These are phyloP conservation scores for Alca torda DNA, from an alignment of 2,797 vertebrate genomes.

Conservation along the genomic window DNA sequence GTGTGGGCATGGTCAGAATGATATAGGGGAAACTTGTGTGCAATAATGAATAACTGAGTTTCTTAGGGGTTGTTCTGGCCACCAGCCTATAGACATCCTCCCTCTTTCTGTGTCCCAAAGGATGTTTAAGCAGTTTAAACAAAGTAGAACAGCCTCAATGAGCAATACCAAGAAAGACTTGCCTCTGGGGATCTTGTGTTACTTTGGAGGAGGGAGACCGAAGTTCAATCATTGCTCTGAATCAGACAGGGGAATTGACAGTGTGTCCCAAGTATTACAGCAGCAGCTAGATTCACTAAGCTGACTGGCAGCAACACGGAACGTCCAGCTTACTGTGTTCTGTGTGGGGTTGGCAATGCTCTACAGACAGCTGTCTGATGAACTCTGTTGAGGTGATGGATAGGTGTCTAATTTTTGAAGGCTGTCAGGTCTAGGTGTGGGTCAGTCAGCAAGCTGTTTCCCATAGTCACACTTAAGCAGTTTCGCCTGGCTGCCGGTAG, in stretches of 20 bases:
- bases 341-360: not conserved
- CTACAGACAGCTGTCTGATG: not conserved
- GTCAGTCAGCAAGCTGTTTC: not conserved
- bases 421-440: not conserved
- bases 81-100: not conserved
- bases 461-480: not conserved
- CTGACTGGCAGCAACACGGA: not conserved
- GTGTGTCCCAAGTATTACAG: not conserved
- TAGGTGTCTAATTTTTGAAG: not conserved
- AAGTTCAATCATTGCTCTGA: not conserved
- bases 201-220: not conserved
- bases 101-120: not conserved
- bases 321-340: not conserved
- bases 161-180: not conserved
- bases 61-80: not conserved
- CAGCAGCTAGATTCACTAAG: not conserved
- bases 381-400: not conserved
- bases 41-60: not conserved
- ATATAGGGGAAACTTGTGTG: not conserved
- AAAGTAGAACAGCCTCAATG: not conserved
- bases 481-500: not conserved
- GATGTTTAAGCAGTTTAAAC: not conserved
- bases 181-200: not conserved
- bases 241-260: not conserved
- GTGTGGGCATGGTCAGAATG: not conserved